Evolutionary conservation across 2,113 vertebrate species (phyloP).

Genomic region (Bombycilla garrulus): DNA sequence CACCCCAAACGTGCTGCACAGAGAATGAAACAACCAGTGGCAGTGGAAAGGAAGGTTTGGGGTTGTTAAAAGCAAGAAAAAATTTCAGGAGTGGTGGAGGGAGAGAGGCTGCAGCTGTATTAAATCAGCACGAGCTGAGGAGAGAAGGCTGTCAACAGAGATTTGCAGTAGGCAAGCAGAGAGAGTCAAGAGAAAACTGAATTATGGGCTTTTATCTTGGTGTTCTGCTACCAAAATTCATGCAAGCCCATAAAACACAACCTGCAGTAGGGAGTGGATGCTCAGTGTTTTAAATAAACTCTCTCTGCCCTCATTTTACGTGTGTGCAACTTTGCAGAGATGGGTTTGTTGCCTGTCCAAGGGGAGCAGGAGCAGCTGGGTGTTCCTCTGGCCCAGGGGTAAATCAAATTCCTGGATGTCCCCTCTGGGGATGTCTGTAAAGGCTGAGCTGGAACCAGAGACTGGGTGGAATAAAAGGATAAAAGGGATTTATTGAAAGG

Average conservation of each 20-base stretch:
- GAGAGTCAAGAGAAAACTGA: background rate
- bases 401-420: too few species aligned
- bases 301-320: background rate
- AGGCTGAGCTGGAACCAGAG: too few species aligned
- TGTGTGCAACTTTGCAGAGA: rapidly evolving
- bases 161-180: background rate
- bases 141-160: background rate
- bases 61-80: background rate
- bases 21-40: background rate
- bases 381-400: too few species aligned
- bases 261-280: background rate
- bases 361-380: too few species aligned
- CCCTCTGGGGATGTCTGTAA: too few species aligned
- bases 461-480: too few species aligned
- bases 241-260: background rate
- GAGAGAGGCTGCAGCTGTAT: background rate
- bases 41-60: background rate
- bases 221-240: background rate
- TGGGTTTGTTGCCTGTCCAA: too few species aligned
- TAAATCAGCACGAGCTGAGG: background rate
- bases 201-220: background rate
- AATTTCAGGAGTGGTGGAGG: background rate
- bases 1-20: background rate
- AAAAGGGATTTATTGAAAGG: too few species aligned
- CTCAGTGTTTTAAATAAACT: background rate